Evolutionary conservation across 2,888 invertebrate species (phyloP).

Genomic region (Athalia cordata): DNA sequence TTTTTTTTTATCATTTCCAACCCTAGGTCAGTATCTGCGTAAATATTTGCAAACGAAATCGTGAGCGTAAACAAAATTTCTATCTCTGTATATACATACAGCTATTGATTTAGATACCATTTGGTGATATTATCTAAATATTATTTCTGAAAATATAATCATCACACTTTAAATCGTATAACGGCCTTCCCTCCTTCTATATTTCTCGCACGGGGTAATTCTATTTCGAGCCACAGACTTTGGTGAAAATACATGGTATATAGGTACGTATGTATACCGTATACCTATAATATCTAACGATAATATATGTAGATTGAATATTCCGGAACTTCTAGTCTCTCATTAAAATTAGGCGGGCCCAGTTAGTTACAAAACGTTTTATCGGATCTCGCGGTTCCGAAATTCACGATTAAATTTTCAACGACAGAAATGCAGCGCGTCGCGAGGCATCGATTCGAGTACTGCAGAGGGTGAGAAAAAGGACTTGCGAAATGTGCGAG

Average conservation of each 20-base stretch:
- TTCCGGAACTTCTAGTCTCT: not conserved
- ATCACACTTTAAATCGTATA: conserved; percentile 27
- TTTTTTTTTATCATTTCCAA: not conserved
- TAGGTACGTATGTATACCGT: too few relatives aligned
- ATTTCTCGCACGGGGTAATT: not conserved
- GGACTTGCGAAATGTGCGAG: too few relatives aligned
- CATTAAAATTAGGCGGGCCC: too few relatives aligned
- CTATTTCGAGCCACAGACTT: conserved; percentile 4
- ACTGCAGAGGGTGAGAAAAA: too few relatives aligned
- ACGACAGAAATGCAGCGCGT: too few relatives aligned
- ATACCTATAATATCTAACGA: not conserved
- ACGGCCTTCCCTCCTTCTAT: too few relatives aligned
- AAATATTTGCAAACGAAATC: conserved; percentile 16
- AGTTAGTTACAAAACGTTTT: too few relatives aligned
- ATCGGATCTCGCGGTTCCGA: too few relatives aligned
- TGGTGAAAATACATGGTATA: conserved; percentile 8
- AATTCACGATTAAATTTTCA: too few relatives aligned
- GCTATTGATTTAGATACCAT: not conserved
- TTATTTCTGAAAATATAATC: conserved; percentile 30
- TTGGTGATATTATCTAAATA: conserved; percentile 12
- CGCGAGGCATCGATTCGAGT: too few relatives aligned
- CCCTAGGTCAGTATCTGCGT: conserved; percentile 31
- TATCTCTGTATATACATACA: not conserved
- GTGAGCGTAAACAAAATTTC: not conserved
- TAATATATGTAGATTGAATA: not conserved